Evolutionary conservation across 2,797 vertebrate genomes (phyloP).

Genomic region (Acanthurus tractus): DNA sequence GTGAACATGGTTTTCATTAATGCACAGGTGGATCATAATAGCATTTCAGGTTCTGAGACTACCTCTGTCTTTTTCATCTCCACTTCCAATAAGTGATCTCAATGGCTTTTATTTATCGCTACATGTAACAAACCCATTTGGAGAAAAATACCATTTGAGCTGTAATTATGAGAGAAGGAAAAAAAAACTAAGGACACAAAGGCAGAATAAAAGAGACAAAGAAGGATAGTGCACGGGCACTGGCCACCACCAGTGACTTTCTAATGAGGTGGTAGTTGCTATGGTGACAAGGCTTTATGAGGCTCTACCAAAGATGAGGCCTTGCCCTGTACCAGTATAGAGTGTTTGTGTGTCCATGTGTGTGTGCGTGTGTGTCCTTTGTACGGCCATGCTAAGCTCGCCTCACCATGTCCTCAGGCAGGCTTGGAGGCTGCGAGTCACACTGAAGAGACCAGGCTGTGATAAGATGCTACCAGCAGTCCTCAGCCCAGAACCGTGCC

Average conservation of each 20-base stretch:
- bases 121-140: constrained; percentile 42
- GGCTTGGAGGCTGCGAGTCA: constrained; percentile 58
- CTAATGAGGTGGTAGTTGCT: constrained; percentile 80
- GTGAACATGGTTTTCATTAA: constrained; percentile 21
- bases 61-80: constrained; percentile 18
- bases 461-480: constrained; percentile 71
- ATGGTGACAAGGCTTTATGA: constrained; percentile 79
- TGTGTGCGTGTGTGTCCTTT: constrained; percentile 41
- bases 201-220: constrained; percentile 64
- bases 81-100: constrained; percentile 25
- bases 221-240: constrained; percentile 60
- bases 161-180: constrained; percentile 42
- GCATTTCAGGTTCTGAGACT: background rate
- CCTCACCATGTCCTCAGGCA: constrained; percentile 62
- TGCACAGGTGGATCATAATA: constrained; percentile 23
- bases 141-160: constrained; percentile 32
- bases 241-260: constrained; percentile 73
- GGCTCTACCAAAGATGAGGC: constrained; percentile 71
- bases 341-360: constrained; percentile 51
- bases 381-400: constrained; percentile 51
- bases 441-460: constrained; percentile 50
- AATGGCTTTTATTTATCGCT: constrained; percentile 35
- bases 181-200: constrained; percentile 38
- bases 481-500: constrained; percentile 60
- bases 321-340: constrained; percentile 70